Evolutionary conservation across 1,140 invertebrate genomes (phyloP).

Genomic region (Monochamus saltuarius): DNA sequence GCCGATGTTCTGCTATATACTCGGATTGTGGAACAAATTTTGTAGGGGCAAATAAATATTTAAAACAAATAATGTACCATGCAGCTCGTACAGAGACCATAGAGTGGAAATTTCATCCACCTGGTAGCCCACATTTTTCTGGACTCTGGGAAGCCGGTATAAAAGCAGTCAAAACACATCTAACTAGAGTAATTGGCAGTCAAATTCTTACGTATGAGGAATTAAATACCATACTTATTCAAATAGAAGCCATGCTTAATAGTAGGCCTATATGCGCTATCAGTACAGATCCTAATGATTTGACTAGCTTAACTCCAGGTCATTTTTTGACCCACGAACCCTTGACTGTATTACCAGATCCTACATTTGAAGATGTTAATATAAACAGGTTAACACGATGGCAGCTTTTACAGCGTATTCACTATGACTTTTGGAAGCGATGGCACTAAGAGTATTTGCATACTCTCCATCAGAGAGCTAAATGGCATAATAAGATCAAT

Average conservation of each 20-base stretch:
- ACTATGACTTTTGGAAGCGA: constrained; percentile 15
- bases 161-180: constrained; percentile 14
- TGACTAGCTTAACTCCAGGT: not conserved
- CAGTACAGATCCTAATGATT: constrained; percentile 1
- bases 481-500: not conserved
- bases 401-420: constrained; percentile 5
- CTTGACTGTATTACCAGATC: constrained; percentile 1
- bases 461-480: constrained; percentile 2
- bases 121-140: constrained; percentile 3
- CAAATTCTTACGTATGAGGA: constrained; percentile 14
- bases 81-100: not conserved
- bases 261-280: not conserved
- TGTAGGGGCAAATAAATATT: constrained; percentile 32
- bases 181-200: constrained; percentile 6
- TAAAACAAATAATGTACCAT: not conserved
- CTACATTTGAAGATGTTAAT: not conserved
- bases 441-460: constrained; percentile 13
- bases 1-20: constrained; percentile 34
- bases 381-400: constrained; percentile 7
- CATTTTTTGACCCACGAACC: constrained; percentile 4
- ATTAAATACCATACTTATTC: constrained; percentile 1
- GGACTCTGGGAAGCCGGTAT: constrained; percentile 11
- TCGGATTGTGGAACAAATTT: constrained; percentile 51
- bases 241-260: not conserved
- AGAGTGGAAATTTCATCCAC: constrained; percentile 6